Evolutionary conservation across 53 echinoderm and acorn worm genomes (phyloP).

Genomic region (Actinopyga echinites): DNA sequence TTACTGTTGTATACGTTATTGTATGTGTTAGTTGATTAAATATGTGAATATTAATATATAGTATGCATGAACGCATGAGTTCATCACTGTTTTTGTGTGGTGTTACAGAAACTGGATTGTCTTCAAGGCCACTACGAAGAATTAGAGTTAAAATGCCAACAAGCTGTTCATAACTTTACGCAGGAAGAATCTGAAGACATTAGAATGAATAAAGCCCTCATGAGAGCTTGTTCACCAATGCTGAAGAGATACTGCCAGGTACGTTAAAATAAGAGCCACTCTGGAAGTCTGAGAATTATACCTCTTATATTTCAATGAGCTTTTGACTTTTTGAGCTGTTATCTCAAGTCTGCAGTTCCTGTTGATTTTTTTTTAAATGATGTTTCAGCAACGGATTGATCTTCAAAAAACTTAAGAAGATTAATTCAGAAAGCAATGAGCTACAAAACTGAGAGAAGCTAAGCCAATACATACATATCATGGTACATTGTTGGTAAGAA

Average conservation of each 20-base stretch:
- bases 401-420: too few relatives aligned
- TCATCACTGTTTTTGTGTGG: not conserved
- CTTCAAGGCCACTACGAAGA: conserved; percentile 67
- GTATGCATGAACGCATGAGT: not conserved
- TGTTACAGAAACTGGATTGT: conserved; percentile 74
- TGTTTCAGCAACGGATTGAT: too few relatives aligned
- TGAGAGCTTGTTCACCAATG: conserved; percentile 94
- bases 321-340: too few relatives aligned
- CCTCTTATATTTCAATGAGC: too few relatives aligned
- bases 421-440: too few relatives aligned
- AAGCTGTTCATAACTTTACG: conserved; percentile 71
- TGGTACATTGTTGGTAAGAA: too few relatives aligned
- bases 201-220: conserved; percentile 87
- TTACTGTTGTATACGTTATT: not conserved
- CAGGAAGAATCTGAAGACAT: conserved; percentile 88
- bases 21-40: too few relatives aligned
- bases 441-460: too few relatives aligned
- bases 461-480: too few relatives aligned
- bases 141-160: conserved; percentile 41
- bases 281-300: not conserved
- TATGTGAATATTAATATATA: not conserved
- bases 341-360: too few relatives aligned
- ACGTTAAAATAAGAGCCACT: not conserved
- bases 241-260: conserved; percentile 91
- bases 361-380: too few relatives aligned